Evolutionary conservation across 1,140 invertebrate genomes (phyloP).

Genomic region (Eulimnadia texana): DNA sequence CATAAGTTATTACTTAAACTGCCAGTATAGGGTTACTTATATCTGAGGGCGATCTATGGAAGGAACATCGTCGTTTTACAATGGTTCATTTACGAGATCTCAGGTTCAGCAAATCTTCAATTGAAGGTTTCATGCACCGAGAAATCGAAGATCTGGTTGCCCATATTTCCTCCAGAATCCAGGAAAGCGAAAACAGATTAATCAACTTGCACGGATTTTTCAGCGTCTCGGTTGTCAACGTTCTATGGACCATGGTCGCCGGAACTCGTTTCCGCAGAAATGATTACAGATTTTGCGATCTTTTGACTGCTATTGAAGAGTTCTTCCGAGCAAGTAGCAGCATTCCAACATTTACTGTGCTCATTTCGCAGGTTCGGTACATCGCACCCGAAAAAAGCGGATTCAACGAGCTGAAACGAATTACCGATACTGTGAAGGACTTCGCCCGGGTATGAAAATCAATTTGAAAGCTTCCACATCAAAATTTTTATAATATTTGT

Average conservation of each 20-base stretch:
- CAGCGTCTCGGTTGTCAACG: conserved; percentile 48
- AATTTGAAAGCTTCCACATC: too few relatives aligned
- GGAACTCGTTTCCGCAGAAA: conserved; percentile 41
- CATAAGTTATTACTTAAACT: too few relatives aligned
- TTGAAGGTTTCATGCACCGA: conserved; percentile 26
- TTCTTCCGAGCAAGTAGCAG: conserved; percentile 40
- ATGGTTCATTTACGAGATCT: conserved; percentile 49
- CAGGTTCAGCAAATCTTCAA: conserved; percentile 46
- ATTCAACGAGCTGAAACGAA: conserved; percentile 46
- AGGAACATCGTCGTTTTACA: conserved; percentile 52
- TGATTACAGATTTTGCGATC: conserved; percentile 20
- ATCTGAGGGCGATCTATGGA: conserved; percentile 12
- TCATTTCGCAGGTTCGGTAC: conserved; percentile 57
- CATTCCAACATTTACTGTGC: conserved; percentile 56
- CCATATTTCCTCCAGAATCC: neutral
- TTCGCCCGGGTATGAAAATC: conserved; percentile 7
- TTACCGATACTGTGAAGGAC: neutral
- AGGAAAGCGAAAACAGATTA: neutral
- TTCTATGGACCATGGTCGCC: conserved; percentile 73
- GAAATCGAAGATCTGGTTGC: conserved; percentile 21
- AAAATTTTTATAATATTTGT: too few relatives aligned
- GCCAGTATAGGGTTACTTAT: conserved; percentile 13
- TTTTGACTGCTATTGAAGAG: neutral
- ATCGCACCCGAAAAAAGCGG: conserved; percentile 58
- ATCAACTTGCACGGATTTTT: conserved; percentile 25